Percentiles rank a stretch among this genome's conserved stretches.
These are phyloP conservation scores for Sinocyclocheilus maitianheensis DNA, from an alignment of 2,113 vertebrate species.

Conservation along the genomic window DNA sequence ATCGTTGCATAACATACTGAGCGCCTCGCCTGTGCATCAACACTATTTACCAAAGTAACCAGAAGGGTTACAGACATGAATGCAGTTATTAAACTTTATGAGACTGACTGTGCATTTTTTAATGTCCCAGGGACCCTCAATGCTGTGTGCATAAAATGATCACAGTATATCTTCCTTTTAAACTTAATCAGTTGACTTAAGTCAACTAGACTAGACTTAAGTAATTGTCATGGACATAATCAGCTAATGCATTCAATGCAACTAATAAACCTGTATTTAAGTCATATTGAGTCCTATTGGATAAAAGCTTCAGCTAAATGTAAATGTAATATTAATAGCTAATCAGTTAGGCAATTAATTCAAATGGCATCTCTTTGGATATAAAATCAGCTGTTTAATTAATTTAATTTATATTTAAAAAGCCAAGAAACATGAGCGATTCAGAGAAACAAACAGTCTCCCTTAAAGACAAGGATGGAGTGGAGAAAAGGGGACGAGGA, in stretches of 20 bases:
- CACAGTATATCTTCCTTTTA: background rate
- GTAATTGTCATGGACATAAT: background rate
- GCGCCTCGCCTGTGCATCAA: slow-evolving; percentile 5
- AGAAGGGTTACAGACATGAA: background rate
- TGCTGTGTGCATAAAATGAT: background rate
- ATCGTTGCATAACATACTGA: slow-evolving; percentile 27
- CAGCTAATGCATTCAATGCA: background rate
- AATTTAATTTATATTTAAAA: background rate
- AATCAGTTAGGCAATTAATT: background rate
- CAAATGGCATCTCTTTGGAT: background rate
- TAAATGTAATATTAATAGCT: background rate
- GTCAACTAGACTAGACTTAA: background rate
- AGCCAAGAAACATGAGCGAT: slow-evolving; percentile 52
- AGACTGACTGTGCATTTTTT: background rate
- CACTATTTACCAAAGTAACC: background rate
- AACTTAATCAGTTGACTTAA: background rate
- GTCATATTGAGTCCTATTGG: background rate
- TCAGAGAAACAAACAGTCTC: slow-evolving; percentile 54
- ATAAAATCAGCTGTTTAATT: background rate
- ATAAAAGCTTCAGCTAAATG: too few species aligned
- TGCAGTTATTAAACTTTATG: background rate
- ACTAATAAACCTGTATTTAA: background rate
- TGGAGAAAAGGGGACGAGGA: slow-evolving; percentile 54
- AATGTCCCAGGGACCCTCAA: background rate
- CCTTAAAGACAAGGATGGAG: slow-evolving; percentile 51